Evolutionary conservation across 2,888 invertebrate genomes (phyloP).

Genomic region (Calliphora vomitoria): DNA sequence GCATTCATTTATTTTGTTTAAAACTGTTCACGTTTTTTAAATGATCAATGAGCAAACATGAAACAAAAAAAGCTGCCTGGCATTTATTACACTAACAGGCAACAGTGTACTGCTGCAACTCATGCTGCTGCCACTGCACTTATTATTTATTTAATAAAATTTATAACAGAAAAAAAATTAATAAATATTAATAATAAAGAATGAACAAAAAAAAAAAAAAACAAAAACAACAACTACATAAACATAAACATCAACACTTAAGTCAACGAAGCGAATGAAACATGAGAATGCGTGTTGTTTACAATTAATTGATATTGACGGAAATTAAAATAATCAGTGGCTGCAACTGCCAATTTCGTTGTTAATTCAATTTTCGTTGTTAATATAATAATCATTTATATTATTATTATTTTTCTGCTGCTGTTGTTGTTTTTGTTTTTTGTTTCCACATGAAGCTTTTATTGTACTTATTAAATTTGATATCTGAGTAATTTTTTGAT

Average conservation of each 20-base stretch:
- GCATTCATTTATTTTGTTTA: slow-evolving; percentile 2
- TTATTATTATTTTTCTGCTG: not conserved
- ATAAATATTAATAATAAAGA: slow-evolving; percentile 30
- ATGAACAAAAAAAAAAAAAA: slow-evolving; percentile 16
- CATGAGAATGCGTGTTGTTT: slow-evolving; percentile 69
- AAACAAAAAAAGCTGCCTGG: slow-evolving; percentile 33
- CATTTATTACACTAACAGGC: not conserved
- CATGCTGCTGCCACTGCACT: not conserved
- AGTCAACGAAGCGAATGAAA: slow-evolving; percentile 58
- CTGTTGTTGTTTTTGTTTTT: not conserved
- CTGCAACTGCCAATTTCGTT: slow-evolving; percentile 73
- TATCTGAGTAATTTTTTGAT: slow-evolving; percentile 26
- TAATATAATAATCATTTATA: slow-evolving; percentile 59
- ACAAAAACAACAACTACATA: not conserved
- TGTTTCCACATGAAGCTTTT: not conserved
- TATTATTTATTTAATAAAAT: slow-evolving; percentile 28
- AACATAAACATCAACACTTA: slow-evolving; percentile 47
- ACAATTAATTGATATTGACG: slow-evolving; percentile 73
- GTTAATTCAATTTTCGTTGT: slow-evolving; percentile 64
- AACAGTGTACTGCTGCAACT: not conserved
- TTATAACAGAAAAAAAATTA: not conserved
- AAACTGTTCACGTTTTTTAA: slow-evolving; percentile 25
- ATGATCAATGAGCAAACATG: slow-evolving; percentile 33
- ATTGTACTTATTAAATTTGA: not conserved
- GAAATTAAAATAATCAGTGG: slow-evolving; percentile 73